Evolutionary conservation across 2,888 invertebrate species (phyloP), one percentile per base, ranked within the genome.

Genomic region (Hetaerina titia): DNA sequence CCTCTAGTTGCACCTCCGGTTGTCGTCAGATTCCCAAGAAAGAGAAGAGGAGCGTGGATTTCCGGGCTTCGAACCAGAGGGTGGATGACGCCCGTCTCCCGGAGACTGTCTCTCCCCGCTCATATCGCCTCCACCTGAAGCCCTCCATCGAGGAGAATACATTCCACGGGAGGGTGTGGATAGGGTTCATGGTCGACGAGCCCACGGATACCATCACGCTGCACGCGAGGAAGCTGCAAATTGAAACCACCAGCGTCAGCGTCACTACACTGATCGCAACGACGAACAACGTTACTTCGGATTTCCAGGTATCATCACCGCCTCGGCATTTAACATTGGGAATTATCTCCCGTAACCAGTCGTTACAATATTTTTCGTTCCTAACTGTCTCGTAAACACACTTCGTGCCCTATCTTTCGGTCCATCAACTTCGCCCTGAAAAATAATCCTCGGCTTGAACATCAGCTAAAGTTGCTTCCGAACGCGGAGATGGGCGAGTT

Each of bases 91-190:
- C 97, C 2, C 97, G 98, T 8, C 96, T 98, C 94, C 97, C 98
- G 0, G 97, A 97, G 95, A 97, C 97, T 60, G 97, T 98, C 1
- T 96, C 97, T 63, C 98, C 98, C 0, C 97, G 97, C 0, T 97
- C 97, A 8, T 98, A 98, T 96, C 97, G 97, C 56, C 96, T 98
- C 63, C 97, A 98, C 95, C 96, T 98, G 17, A 97, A 98, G 95
- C 98, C 98, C 0, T 97, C 97, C 95, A 97, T 98, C 0, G 97
- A 97, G 74, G 97, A 98, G 94, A 97, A 97, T 0, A 97, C 97
- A 19, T 98, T 98, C 96, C 97, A 97, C 95, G 98, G 98, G 0
- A 97, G 97, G 94, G 98, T 98, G 0, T 97, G 97, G 95, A 98
- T 98, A 95, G 98, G 98, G 96, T 96, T 98, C 31, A 98, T 97